Percentiles rank a stretch among this genome's conserved stretches.
These are phyloP conservation scores for Cryptus armator DNA, from an alignment of 2,888 invertebrate species.

Conservation along the genomic window DNA sequence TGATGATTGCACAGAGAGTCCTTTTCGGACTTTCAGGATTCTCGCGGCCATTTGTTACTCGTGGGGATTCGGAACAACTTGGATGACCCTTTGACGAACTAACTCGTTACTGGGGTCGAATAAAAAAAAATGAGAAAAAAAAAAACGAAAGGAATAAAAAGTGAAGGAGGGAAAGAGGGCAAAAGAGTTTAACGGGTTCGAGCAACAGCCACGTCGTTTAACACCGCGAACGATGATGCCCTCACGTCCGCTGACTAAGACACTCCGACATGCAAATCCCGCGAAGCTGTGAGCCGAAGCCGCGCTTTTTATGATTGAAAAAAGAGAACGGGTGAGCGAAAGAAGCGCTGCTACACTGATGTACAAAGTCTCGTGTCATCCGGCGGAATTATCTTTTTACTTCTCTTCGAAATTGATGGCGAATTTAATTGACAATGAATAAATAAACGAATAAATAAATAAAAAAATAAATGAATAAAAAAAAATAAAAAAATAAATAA, in stretches of 20 bases:
- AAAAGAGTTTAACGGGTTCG: constrained; percentile 62
- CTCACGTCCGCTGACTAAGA: constrained; percentile 77
- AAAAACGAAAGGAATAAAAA: background rate
- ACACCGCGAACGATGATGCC: constrained; percentile 63
- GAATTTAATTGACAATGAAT: too few species aligned
- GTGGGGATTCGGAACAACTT: background rate
- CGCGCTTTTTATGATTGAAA: constrained; percentile 16
- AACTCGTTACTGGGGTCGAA: constrained; percentile 70
- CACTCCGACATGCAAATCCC: constrained; percentile 81
- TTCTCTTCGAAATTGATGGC: too few species aligned
- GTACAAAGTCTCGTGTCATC: background rate
- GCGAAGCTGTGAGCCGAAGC: constrained; percentile 53
- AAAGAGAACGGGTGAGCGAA: background rate
- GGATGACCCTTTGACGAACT: constrained; percentile 32
- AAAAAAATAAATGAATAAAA: too few species aligned
- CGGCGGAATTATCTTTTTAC: too few species aligned
- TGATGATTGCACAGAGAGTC: constrained; percentile 35
- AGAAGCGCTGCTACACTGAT: background rate
- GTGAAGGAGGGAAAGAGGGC: background rate
- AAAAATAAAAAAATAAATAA: too few species aligned
- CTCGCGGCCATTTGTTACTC: constrained; percentile 3
- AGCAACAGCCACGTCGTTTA: constrained; percentile 70
- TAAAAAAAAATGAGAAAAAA: background rate
- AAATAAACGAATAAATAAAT: too few species aligned
- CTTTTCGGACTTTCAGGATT: constrained; percentile 18